Evolutionary conservation across 2,797 vertebrate genomes (phyloP).

Genomic region (Sebastes cheni): DNA sequence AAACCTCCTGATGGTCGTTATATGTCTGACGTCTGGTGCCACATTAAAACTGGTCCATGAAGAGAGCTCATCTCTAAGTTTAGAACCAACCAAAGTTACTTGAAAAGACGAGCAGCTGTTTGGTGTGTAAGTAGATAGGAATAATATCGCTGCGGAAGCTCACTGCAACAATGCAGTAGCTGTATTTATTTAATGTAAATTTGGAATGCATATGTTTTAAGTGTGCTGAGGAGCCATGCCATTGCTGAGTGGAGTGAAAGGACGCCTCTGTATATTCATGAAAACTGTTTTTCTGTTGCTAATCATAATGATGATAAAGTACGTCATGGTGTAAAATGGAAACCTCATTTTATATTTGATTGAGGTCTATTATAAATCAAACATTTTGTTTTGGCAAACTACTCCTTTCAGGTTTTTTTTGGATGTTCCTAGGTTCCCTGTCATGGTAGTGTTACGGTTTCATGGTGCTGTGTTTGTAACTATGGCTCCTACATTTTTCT

Average conservation of each 20-base stretch:
- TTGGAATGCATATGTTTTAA: constrained; percentile 35
- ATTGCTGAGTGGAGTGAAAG: constrained; percentile 13
- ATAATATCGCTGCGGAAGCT: constrained; percentile 29
- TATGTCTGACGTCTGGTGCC: constrained; percentile 32
- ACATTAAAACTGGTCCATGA: constrained; percentile 33
- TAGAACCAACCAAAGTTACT: constrained; percentile 60
- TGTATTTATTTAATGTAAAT: constrained; percentile 74
- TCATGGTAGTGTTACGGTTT: constrained; percentile 43
- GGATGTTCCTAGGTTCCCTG: constrained; percentile 10
- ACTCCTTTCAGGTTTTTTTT: constrained; percentile 20
- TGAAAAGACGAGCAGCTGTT: constrained; percentile 51
- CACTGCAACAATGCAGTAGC: constrained; percentile 28
- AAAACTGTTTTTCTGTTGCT: constrained; percentile 29
- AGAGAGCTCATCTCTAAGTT: constrained; percentile 29
- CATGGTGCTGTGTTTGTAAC: constrained; percentile 62
- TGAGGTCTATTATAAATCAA: constrained; percentile 16
- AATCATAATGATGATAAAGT: background rate
- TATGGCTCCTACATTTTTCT: constrained; percentile 38
- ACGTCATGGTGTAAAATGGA: constrained; percentile 10
- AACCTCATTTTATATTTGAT: constrained; percentile 42
- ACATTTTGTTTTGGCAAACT: background rate
- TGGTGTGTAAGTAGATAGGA: background rate
- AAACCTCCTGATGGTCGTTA: constrained; percentile 42
- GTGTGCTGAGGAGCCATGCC: constrained; percentile 29
- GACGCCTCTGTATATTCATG: constrained; percentile 17